These are phyloP conservation scores for Thomomys bottae DNA, from an alignment of 2,113 vertebrate species.

Conservation along the genomic window DNA sequence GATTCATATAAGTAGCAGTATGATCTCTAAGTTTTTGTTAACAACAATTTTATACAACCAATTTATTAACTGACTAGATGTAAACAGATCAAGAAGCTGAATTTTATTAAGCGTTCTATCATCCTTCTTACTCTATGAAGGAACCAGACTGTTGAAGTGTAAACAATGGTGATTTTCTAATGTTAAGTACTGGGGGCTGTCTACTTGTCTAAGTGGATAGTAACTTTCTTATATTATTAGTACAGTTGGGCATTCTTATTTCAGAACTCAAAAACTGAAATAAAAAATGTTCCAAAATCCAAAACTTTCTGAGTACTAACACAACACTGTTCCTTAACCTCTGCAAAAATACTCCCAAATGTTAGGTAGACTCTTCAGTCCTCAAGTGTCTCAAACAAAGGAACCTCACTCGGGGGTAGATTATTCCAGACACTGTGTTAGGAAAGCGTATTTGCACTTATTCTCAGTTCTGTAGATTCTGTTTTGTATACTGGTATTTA, in stretches of 20 bases:
- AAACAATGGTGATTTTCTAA: not conserved
- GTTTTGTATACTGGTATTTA: not conserved
- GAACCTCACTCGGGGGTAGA: not conserved
- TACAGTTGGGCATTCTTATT: not conserved
- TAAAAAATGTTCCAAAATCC: not conserved
- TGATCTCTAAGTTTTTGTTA: not conserved
- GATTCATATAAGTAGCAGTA: not conserved
- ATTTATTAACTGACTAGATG: not conserved
- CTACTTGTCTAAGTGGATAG: not conserved
- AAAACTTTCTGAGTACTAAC: not conserved
- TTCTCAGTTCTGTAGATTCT: not conserved
- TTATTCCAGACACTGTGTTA: not conserved
- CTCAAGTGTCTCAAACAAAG: not conserved
- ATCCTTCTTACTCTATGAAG: not conserved
- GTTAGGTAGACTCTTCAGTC: not conserved
- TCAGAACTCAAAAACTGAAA: not conserved
- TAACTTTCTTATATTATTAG: not conserved
- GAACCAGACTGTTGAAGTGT: not conserved
- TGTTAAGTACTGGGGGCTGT: not conserved
- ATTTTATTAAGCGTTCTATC: not conserved
- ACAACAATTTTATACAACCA: not conserved
- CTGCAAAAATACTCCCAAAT: not conserved
- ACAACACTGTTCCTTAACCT: not conserved
- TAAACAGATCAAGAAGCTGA: constrained; percentile 11
- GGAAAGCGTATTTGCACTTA: not conserved